These are phyloP conservation scores for Catamblyrhynchus diadema DNA, from an alignment of 2,797 vertebrate species.

Conservation along the genomic window DNA sequence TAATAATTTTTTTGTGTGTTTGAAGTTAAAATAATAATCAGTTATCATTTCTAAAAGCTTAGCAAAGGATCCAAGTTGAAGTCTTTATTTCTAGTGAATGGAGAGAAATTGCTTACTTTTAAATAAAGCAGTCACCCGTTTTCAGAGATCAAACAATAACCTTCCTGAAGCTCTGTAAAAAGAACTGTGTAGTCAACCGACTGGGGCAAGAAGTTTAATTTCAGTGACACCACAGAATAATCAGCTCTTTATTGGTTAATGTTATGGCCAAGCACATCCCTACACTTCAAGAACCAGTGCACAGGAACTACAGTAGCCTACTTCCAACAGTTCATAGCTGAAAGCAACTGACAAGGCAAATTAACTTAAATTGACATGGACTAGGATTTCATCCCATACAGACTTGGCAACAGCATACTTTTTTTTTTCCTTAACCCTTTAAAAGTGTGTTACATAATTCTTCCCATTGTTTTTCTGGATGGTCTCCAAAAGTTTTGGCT, in stretches of 20 bases:
- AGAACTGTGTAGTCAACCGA: not conserved
- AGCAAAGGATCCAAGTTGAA: not conserved
- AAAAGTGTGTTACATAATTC: not conserved
- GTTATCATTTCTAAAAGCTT: not conserved
- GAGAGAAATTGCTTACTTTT: not conserved
- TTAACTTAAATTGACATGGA: not conserved
- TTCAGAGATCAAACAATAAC: not conserved
- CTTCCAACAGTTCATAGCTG: not conserved
- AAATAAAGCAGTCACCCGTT: not conserved
- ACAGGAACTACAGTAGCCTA: not conserved
- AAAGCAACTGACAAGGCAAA: conserved; percentile 1
- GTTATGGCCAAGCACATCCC: not conserved
- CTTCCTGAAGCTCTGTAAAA: not conserved
- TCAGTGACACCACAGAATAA: not conserved
- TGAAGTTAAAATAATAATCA: not conserved
- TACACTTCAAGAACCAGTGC: not conserved
- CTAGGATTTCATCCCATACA: not conserved
- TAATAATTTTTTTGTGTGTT: not conserved
- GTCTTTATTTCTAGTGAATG: not conserved
- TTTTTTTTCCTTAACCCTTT: not conserved
- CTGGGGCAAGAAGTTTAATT: not conserved
- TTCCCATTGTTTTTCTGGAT: not conserved
- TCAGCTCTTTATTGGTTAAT: not conserved
- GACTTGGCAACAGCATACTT: not conserved
- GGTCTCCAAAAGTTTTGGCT: not conserved